Evolutionary conservation across 2,888 invertebrate genomes (phyloP).

Genomic region (Andrena dorsata): DNA sequence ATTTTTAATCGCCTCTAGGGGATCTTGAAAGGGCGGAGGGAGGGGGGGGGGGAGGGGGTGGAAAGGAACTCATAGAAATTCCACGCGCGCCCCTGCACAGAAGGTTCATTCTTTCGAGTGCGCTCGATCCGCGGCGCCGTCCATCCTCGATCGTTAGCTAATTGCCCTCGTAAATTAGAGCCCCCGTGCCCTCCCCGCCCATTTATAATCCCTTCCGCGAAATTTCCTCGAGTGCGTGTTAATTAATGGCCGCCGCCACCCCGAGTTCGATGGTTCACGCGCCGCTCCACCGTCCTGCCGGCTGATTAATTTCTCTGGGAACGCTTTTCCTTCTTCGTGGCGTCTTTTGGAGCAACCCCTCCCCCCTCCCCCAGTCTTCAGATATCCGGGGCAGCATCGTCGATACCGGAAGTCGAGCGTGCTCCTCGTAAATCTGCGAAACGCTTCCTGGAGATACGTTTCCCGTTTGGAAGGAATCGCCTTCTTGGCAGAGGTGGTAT

Average conservation of each 20-base stretch:
- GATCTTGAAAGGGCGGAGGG: not conserved
- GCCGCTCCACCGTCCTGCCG: constrained; percentile 23
- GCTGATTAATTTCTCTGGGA: constrained; percentile 63
- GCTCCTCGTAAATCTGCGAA: constrained; percentile 23
- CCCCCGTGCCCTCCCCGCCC: constrained; percentile 56
- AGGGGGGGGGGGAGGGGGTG: not conserved
- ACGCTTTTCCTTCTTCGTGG: constrained; percentile 29
- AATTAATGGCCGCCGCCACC: constrained; percentile 62
- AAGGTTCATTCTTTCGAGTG: constrained; percentile 52
- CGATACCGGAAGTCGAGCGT: constrained; percentile 12
- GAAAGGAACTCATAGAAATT: constrained; percentile 15
- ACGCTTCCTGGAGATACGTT: constrained; percentile 18
- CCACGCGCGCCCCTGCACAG: not conserved
- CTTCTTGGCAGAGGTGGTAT: not conserved
- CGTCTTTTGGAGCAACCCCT: constrained; percentile 13
- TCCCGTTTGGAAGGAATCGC: constrained; percentile 2
- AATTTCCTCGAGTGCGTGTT: constrained; percentile 69
- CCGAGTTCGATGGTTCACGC: constrained; percentile 17
- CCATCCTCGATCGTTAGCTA: constrained; percentile 67
- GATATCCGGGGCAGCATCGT: constrained; percentile 15
- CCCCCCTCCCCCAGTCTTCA: constrained; percentile 1
- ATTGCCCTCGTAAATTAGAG: constrained; percentile 66
- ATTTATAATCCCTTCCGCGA: constrained; percentile 68
- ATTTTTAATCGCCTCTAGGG: not conserved
- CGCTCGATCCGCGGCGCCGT: constrained; percentile 47